phyloP scores from a whole-genome alignment of 2,797 vertebrate genomes.

The Chelonia mydas region DNA sequence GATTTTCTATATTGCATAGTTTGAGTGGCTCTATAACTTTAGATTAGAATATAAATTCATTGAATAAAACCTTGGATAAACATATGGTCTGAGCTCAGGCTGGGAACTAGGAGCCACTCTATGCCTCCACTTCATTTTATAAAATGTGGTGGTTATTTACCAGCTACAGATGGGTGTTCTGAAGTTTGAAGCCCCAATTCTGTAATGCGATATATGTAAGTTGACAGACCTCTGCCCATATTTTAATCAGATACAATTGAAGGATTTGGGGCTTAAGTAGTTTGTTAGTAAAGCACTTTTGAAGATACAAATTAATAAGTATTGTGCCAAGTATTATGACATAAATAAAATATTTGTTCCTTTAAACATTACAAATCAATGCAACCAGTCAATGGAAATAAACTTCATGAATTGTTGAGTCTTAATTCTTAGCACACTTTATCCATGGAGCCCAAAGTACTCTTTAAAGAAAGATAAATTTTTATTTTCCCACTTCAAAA shows the following conservation, averaged over 20 bases:
- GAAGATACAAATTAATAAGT: constrained; percentile 29
- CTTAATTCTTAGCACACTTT: background rate
- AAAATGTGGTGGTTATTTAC: constrained; percentile 9
- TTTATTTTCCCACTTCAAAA: background rate
- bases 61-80: background rate
- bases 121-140: background rate
- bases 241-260: constrained; percentile 62
- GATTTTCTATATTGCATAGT: background rate
- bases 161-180: background rate
- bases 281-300: constrained; percentile 55
- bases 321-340: constrained; percentile 46
- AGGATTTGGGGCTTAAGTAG: constrained; percentile 57
- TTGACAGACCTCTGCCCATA: constrained; percentile 32
- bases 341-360: constrained; percentile 42
- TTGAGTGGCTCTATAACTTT: background rate
- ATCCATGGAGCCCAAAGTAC: background rate
- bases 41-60: background rate
- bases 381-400: background rate
- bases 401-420: background rate
- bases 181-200: constrained; percentile 56
- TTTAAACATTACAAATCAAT: constrained; percentile 36
- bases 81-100: background rate
- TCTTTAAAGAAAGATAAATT: background rate
- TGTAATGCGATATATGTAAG: constrained; percentile 54
- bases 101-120: background rate